Conservation (phyloP, 2,113 vertebrate species). For the Leptobrachium leishanense region DNA sequence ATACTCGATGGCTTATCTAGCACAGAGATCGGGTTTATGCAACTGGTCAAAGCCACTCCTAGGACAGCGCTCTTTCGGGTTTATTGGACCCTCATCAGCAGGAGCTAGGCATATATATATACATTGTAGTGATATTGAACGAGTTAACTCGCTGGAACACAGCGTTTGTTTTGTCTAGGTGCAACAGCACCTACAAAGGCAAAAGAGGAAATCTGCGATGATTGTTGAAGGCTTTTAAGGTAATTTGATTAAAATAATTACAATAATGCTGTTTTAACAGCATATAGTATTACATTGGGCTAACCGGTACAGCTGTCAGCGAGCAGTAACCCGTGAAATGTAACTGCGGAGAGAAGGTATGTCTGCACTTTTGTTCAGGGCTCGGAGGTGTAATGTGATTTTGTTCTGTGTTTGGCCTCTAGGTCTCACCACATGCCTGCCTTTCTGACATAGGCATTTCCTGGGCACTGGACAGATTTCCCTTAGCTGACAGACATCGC, state of each 20-base stretch:
- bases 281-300: slow-evolving; percentile 31
- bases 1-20: no score
- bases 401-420: slow-evolving; percentile 8
- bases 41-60: no score
- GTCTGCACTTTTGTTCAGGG: slow-evolving; percentile 37
- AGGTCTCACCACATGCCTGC: slow-evolving; percentile 27
- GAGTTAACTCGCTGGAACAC: no score
- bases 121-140: no score
- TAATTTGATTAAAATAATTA: background rate
- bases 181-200: no score
- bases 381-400: slow-evolving; percentile 39
- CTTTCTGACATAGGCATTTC: slow-evolving; percentile 33
- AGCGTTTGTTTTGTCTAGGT: no score
- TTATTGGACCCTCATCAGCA: no score
- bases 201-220: background rate
- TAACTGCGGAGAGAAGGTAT: slow-evolving; percentile 28
- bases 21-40: no score
- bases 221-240: background rate
- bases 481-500: slow-evolving; percentile 18
- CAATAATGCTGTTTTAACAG: slow-evolving; percentile 17
- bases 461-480: slow-evolving; percentile 16
- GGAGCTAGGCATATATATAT: no score
- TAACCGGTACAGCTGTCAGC: slow-evolving; percentile 19
- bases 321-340: slow-evolving; percentile 27
- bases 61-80: no score